These are phyloP conservation scores for Lepilemur ruficaudatus DNA, from an alignment of 2,797 vertebrate genomes.

Conservation along the genomic window DNA sequence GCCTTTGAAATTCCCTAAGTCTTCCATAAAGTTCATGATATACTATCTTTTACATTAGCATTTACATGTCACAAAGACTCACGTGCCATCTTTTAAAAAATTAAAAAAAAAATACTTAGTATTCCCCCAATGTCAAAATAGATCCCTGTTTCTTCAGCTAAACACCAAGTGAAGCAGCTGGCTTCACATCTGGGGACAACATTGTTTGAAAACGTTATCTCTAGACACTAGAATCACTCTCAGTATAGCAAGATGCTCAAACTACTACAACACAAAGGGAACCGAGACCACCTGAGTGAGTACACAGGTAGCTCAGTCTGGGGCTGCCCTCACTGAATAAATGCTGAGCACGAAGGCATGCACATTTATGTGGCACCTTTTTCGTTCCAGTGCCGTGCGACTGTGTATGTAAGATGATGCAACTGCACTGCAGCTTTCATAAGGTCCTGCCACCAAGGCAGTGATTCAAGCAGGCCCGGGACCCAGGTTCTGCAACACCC, in stretches of 20 bases:
- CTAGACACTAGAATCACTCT: background rate
- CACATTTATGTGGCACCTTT: background rate
- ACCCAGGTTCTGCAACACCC: background rate
- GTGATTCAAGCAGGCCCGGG: background rate
- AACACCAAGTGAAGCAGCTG: background rate
- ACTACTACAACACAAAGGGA: background rate
- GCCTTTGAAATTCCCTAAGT: background rate
- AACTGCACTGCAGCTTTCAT: background rate
- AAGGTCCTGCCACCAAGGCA: background rate
- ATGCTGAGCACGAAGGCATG: background rate
- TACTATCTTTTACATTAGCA: background rate
- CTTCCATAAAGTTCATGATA: background rate
- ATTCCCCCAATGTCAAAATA: background rate
- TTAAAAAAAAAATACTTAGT: background rate
- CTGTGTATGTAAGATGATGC: fast-evolving
- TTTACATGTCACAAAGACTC: background rate
- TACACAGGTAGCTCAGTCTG: background rate
- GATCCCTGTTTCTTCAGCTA: background rate
- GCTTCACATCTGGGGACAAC: background rate
- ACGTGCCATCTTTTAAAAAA: background rate
- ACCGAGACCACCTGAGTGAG: fast-evolving
- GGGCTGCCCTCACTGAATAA: background rate
- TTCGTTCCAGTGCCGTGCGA: background rate
- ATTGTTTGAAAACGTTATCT: background rate
- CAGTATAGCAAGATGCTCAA: background rate